A percentile compares a stretch with the other conserved stretches of the same genome.
phyloP scores from a whole-genome alignment of 1,140 invertebrate species.

The Dreissena polymorpha region DNA sequence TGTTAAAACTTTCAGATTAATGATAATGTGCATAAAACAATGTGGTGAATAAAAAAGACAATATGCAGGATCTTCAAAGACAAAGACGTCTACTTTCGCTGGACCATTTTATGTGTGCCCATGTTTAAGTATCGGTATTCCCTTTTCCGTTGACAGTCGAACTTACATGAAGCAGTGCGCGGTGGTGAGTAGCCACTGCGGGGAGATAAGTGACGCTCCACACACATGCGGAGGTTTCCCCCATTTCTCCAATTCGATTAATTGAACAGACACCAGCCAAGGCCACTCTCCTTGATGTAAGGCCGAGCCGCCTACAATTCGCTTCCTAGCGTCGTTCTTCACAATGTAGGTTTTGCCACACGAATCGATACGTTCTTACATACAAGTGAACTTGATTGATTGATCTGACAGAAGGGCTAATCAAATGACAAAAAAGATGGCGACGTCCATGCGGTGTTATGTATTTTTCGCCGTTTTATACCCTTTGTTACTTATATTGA shows the following conservation, averaged over 20 bases:
- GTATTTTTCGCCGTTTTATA: too few species aligned
- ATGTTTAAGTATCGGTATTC: background rate
- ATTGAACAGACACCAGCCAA: conserved; percentile 69
- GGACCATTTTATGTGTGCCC: too few species aligned
- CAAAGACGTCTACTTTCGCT: background rate
- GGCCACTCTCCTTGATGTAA: conserved; percentile 67
- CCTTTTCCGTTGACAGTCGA: background rate
- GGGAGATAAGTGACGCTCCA: conserved; percentile 77
- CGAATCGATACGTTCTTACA: conserved; percentile 32
- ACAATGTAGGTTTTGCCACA: too few species aligned
- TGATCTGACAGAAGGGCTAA: too few species aligned
- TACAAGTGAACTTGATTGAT: too few species aligned
- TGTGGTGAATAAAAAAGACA: too few species aligned
- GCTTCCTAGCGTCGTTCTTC: conserved; percentile 48
- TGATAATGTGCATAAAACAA: too few species aligned
- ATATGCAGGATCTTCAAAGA: background rate
- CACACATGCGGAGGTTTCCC: conserved; percentile 78
- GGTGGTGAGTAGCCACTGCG: too few species aligned
- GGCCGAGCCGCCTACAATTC: conserved; percentile 66
- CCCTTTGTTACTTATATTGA: too few species aligned
- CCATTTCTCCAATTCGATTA: conserved; percentile 42
- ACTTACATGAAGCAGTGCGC: conserved; percentile 76
- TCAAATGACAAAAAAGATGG: too few species aligned
- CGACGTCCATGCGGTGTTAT: too few species aligned
- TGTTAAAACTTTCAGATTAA: too few species aligned